Conservation (phyloP, 92 coral and sea anemone species). For the Palythoa grandis region DNA sequence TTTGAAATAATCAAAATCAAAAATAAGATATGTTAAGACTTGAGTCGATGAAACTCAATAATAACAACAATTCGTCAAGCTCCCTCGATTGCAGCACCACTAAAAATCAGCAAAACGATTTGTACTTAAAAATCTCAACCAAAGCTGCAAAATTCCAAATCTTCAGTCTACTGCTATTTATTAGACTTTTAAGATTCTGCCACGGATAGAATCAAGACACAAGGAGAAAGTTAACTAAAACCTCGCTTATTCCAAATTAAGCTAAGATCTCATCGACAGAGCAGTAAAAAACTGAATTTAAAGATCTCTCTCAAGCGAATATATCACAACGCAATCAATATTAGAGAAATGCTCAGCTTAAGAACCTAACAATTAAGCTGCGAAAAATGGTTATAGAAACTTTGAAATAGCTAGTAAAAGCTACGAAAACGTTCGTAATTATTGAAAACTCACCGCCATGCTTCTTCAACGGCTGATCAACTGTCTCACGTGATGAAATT, state of each 20-base stretch:
- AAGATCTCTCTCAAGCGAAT: not conserved
- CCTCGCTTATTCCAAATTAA: not conserved
- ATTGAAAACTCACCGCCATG: conserved; percentile 88
- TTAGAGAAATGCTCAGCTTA: no score
- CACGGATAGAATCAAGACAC: not conserved
- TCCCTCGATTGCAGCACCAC: not conserved
- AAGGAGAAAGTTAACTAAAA: not conserved
- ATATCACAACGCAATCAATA: no score
- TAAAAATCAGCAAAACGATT: not conserved
- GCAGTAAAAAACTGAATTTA: not conserved
- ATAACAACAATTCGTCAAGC: not conserved
- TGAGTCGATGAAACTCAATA: no score
- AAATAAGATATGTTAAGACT: no score
- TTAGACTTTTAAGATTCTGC: not conserved
- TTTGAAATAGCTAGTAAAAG: not conserved
- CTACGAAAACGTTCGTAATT: not conserved
- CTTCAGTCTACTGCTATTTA: not conserved
- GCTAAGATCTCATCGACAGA: not conserved
- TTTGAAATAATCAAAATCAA: no score
- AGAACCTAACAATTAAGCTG: not conserved
- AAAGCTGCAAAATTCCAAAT: not conserved
- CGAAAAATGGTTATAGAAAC: not conserved
- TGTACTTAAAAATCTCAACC: not conserved
- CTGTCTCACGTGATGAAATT: conserved; percentile 91
- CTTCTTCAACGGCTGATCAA: conserved; percentile 73